phyloP scores from a whole-genome alignment of 1,140 invertebrate species.

The Drosophila nigrodunni region DNA sequence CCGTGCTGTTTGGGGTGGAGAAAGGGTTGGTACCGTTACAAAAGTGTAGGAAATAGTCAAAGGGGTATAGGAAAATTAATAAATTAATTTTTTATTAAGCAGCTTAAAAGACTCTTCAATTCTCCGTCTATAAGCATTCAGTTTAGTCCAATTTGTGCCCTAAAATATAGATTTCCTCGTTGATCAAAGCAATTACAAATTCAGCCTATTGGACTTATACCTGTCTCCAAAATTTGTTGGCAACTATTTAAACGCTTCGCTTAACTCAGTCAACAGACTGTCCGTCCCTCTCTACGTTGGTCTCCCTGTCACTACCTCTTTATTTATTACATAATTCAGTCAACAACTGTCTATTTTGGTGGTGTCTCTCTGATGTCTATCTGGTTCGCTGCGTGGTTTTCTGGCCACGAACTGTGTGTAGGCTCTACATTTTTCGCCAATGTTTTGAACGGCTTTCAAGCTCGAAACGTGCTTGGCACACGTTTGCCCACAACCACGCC shows the following conservation, averaged over 20 bases:
- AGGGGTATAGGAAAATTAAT: background rate
- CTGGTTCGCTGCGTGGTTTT: conserved; percentile 26
- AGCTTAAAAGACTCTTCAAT: no score
- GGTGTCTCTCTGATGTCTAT: conserved; percentile 39
- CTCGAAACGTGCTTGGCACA: conserved; percentile 76
- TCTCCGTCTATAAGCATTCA: no score
- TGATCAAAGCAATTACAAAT: conserved; percentile 8
- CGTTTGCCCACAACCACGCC: conserved; percentile 49
- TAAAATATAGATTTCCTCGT: background rate
- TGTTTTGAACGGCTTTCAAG: conserved; percentile 28
- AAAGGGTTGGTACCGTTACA: background rate
- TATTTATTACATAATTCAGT: conserved; percentile 59
- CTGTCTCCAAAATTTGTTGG: conserved; percentile 50
- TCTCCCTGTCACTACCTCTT: conserved; percentile 2
- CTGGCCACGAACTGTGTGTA: conserved; percentile 45
- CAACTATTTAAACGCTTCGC: conserved; percentile 68
- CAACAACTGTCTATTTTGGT: conserved; percentile 50
- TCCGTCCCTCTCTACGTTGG: conserved; percentile 9
- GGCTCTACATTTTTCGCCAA: conserved; percentile 35
- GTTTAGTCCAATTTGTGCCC: background rate
- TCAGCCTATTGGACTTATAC: conserved; percentile 1
- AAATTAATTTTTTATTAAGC: no score
- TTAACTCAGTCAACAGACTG: conserved; percentile 34
- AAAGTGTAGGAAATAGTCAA: background rate
- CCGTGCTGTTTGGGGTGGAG: conserved; percentile 53